These are phyloP conservation scores for Chinchilla lanigera DNA, from an alignment of 2,113 vertebrate species.

Conservation along the genomic window DNA sequence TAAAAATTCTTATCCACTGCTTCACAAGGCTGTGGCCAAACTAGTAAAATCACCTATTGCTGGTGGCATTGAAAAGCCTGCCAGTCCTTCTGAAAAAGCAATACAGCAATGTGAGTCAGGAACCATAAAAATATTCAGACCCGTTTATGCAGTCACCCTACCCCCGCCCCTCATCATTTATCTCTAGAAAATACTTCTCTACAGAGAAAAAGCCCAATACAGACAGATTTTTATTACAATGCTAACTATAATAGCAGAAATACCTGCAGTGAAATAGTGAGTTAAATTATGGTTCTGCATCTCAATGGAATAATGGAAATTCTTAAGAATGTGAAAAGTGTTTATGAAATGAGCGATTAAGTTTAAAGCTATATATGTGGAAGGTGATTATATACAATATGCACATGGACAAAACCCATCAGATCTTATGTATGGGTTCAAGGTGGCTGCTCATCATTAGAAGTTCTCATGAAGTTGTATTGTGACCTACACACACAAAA, in stretches of 20 bases:
- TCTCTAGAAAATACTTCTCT: constrained; percentile 46
- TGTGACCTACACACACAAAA: background rate
- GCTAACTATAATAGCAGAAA: constrained; percentile 56
- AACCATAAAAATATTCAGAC: background rate
- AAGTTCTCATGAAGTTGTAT: background rate
- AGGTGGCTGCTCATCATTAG: background rate
- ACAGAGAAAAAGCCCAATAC: background rate
- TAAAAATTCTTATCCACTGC: background rate
- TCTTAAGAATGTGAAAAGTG: constrained; percentile 39
- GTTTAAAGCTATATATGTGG: constrained; percentile 5
- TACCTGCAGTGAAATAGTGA: constrained; percentile 38
- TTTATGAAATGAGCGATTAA: constrained; percentile 62
- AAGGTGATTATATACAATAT: background rate
- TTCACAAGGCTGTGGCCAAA: background rate
- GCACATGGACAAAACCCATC: background rate
- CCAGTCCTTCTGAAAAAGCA: background rate
- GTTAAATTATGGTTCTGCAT: constrained; percentile 39
- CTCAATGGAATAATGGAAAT: constrained; percentile 43
- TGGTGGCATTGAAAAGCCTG: background rate
- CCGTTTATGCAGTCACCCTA: background rate
- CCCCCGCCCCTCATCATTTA: background rate
- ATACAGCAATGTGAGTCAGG: background rate
- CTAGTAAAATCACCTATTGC: background rate
- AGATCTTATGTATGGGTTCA: background rate
- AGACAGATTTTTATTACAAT: constrained; percentile 59